Base-by-base conservation (phyloP, 2,888 invertebrate species). In the Lagria hirta region DNA sequence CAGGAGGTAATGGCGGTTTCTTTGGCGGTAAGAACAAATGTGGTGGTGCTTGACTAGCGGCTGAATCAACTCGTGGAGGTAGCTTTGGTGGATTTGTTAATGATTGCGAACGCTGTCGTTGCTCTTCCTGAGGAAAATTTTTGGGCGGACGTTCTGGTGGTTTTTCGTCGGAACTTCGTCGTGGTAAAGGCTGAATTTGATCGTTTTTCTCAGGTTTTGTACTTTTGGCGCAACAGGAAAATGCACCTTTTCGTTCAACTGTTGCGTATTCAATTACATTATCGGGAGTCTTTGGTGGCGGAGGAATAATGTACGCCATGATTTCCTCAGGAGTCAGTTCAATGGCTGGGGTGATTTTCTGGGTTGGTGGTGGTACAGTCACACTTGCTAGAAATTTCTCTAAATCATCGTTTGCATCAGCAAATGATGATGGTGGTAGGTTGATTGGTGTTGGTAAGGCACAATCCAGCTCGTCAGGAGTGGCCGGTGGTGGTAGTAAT, bases 371-470 rank as follows among this genome's bases (percentile, higher is more conserved):
- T 22, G 84, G 88, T 49, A 92, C 83, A 3, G 84, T 82, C 18
- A 90, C 85, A 56, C 84, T 87, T 3, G 89, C 89, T 54, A 92
- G 78, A 69, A 92, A 89, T 56, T 83, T 83, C 64, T 92, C 92
- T 54, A 93, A 75, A 60, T 87, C 88, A 49, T 73, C 73, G 50
- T 74, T 71, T 62, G 64, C 60, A 17, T 88, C 88, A 10, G 84
- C 86, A 59, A 89, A 89, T 1, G 84, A 86, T 6, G 81, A 79
- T 5, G 88, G 88, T 14, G 88, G 86, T 38, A 81, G 75, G 59
- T 83, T 85, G 54, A 87, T 73, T 54, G 85, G 79, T 55, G 82
- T 80, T 60, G 85, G 80, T 70, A 82, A 77, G 50, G 82, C 78
- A 69, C 79, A 75, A 66, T 88, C 87, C 67, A 87, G 70, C 69